Conservation (phyloP, 1,140 invertebrate species). For the Wiebesia pumilae region DNA sequence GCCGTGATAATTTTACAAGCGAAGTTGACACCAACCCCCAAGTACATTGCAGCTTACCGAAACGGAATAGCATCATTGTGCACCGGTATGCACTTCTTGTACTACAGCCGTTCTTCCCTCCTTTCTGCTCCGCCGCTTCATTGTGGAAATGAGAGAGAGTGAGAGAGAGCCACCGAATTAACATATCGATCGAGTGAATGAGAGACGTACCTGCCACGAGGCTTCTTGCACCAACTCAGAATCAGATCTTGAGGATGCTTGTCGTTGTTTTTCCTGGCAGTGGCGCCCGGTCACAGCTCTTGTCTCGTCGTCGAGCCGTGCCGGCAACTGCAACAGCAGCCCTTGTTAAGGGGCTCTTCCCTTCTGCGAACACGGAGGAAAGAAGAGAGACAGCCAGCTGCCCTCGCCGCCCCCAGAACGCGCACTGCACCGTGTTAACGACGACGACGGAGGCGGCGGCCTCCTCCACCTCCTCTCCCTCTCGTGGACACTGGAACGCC, state of each 20-base stretch:
- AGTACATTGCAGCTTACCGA: neutral
- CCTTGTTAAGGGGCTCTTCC: conserved; percentile 63
- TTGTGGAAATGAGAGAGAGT: no score
- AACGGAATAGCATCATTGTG: neutral
- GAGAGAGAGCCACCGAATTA: no score
- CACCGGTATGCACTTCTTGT: neutral
- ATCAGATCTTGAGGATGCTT: neutral
- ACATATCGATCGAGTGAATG: neutral
- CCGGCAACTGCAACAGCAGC: conserved; percentile 20
- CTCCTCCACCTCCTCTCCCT: neutral
- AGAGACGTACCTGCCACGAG: conserved; percentile 23
- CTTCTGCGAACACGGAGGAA: conserved; percentile 21
- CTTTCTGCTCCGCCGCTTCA: neutral
- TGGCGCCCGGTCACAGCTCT: neutral
- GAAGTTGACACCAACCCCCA: no score
- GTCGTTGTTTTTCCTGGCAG: neutral
- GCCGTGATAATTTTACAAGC: no score
- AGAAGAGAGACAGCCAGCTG: conserved; percentile 62
- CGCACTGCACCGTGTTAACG: conserved; percentile 66
- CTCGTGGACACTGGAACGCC: neutral
- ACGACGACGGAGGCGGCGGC: no score
- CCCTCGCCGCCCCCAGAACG: conserved; percentile 73
- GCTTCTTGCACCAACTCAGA: neutral
- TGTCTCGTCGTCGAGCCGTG: neutral
- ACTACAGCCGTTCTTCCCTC: neutral